Conservation (phyloP, 2,113 vertebrate species). For the Hypomesus transpacificus region DNA sequence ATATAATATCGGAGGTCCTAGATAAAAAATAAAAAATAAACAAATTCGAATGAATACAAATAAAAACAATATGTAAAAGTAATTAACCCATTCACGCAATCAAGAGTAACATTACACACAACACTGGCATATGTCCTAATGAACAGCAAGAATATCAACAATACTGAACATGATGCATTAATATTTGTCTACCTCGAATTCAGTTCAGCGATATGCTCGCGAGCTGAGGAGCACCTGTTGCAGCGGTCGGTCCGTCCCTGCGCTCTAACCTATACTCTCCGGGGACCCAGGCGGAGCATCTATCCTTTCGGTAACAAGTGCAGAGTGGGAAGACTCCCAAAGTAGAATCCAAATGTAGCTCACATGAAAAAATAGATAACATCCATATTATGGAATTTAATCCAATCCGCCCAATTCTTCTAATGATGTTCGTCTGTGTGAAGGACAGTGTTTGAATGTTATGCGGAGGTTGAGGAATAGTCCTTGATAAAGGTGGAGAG, state of each 20-base stretch:
- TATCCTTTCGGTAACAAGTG: constrained; percentile 65
- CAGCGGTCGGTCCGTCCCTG: constrained; percentile 28
- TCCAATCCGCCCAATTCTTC: neutral
- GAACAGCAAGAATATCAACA: neutral
- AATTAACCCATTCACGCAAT: neutral
- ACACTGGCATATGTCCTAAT: neutral
- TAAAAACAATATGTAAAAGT: neutral
- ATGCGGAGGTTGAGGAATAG: constrained; percentile 29
- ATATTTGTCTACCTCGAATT: neutral
- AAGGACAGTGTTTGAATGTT: constrained; percentile 5
- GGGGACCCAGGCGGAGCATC: constrained; percentile 46
- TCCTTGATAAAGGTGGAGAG: constrained; percentile 46
- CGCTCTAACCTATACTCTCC: constrained; percentile 44
- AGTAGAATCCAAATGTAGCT: constrained; percentile 32
- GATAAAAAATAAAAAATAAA: neutral
- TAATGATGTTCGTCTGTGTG: neutral
- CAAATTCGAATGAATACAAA: neutral
- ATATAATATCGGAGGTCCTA: neutral
- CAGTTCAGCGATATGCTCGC: constrained; percentile 31
- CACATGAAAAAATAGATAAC: constrained; percentile 17
- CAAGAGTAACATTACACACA: neutral
- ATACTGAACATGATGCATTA: neutral
- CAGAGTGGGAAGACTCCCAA: constrained; percentile 33
- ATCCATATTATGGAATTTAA: constrained; percentile 27
- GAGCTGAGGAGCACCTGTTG: constrained; percentile 62